Base-by-base conservation (phyloP, 2,797 vertebrate genomes). In the Muscicapa striata region DNA sequence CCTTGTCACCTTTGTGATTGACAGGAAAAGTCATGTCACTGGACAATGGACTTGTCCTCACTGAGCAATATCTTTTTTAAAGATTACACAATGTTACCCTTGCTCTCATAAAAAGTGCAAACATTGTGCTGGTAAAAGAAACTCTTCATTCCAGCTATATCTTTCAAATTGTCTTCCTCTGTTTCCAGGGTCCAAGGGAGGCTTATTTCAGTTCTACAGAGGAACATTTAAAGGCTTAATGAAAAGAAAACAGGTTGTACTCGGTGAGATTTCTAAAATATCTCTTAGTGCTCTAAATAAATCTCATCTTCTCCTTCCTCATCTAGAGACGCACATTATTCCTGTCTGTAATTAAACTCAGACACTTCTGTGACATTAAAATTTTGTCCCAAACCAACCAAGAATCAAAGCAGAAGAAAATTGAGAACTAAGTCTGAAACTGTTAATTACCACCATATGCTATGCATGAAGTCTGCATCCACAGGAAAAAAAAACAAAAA, bases 1-100 rank as follows among this genome's bases (percentile, higher is more conserved):
- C 96, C 97, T 97, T 98, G 97, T 98, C 97, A 97, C 96, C 97
- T 96, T 92, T 89, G 93, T 91, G 95, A 97, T 91, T 94, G 92
- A 91, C 94, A 97, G 84, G 94, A 93, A 97, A 97, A 97, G 81
- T 91, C 90, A 95, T 64, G 85, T 84, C 92, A 89, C 75, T 84
- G 84, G 77, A 97, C 87, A 95, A 97, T 74, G 52, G 89, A 95
- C 81, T 92, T 95, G 93, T 77, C 75, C 86, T 92, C 84, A 52
- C 55, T 48, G n/a, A 95, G 91, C 80, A 78, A 43, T 84, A 78
- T 81, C 72, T 97, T 89, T 94, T 61, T 36, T 74, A 92, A 95
- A 89, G 95, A 63, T 96, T 92, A 68, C 81, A 78, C 83, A 92
- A 72, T 57, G 74, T 92, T 91, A 94, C 83, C 92, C 78, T 95